Evolutionary conservation across 2,888 invertebrate genomes (phyloP).

Genomic region (Gastrophysa polygoni): DNA sequence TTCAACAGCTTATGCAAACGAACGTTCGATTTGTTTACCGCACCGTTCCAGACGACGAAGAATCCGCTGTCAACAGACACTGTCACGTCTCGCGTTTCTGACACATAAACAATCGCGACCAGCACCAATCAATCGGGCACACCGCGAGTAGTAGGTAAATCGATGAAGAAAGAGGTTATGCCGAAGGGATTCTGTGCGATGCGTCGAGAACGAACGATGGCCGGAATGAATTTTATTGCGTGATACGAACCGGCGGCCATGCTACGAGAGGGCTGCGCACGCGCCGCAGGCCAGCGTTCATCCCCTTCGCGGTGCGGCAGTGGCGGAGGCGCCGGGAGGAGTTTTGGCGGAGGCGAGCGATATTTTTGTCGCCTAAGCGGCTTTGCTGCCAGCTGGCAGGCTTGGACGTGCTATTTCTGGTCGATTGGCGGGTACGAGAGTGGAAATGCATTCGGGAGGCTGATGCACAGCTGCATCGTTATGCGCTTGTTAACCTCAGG

Average conservation of each 20-base stretch:
- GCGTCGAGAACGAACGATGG: conserved; percentile 31
- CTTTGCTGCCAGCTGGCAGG: not conserved
- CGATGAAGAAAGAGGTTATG: not conserved
- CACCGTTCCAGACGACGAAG: too few species aligned
- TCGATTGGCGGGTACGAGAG: too few species aligned
- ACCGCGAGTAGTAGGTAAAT: not conserved
- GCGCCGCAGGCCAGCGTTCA: conserved; percentile 27
- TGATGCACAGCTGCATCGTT: too few species aligned
- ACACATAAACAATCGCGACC: too few species aligned
- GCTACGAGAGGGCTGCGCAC: conserved; percentile 33
- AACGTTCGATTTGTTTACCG: too few species aligned
- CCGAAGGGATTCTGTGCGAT: conserved; percentile 25
- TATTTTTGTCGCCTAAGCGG: not conserved
- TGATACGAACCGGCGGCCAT: conserved; percentile 40
- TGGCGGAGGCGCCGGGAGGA: not conserved
- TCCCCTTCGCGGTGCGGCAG: conserved; percentile 18
- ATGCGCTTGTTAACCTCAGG: too few species aligned
- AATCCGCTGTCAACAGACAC: too few species aligned
- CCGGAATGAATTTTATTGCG: conserved; percentile 31
- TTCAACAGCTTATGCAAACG: too few species aligned
- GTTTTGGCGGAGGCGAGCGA: not conserved
- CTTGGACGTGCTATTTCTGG: too few species aligned
- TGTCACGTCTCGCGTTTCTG: too few species aligned
- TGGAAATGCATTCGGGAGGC: too few species aligned
- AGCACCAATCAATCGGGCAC: too few species aligned